Percentiles rank a stretch among this genome's conserved stretches.
Evolutionary conservation across 2,113 vertebrate genomes (phyloP).

Genomic region (Platycercus adscitus): DNA sequence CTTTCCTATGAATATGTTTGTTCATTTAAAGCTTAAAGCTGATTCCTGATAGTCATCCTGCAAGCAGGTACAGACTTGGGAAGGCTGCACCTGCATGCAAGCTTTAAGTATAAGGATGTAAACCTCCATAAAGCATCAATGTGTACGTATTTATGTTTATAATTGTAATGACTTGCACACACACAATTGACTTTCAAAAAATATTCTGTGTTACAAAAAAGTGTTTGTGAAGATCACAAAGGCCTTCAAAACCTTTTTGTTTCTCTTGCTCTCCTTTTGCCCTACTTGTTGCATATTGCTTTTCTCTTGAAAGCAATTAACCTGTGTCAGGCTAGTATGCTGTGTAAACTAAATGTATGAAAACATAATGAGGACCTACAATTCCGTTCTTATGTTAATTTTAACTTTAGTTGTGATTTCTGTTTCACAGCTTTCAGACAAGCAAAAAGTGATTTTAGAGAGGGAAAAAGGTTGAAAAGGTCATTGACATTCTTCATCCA

Average conservation of each 20-base stretch:
- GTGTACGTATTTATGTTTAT: neutral
- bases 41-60: neutral
- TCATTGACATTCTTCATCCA: neutral
- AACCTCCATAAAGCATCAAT: neutral
- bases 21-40: neutral
- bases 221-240: neutral
- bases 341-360: neutral
- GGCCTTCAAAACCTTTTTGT: conserved; percentile 2
- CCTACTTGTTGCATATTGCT: neutral
- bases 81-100: neutral
- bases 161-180: neutral
- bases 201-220: neutral
- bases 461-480: neutral
- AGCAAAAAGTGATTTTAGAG: neutral
- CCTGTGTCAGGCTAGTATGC: neutral
- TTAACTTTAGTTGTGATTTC: neutral
- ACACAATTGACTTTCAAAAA: neutral
- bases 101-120: neutral
- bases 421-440: neutral
- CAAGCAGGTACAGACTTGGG: neutral
- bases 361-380: neutral
- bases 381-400: neutral
- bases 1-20: neutral
- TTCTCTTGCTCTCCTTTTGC: conserved; percentile 7
- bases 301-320: conserved; percentile 31